Evolutionary conservation across 2,888 invertebrate species (phyloP), one percentile per base, ranked within the genome.

Genomic region (Lithophane ornitopus): DNA sequence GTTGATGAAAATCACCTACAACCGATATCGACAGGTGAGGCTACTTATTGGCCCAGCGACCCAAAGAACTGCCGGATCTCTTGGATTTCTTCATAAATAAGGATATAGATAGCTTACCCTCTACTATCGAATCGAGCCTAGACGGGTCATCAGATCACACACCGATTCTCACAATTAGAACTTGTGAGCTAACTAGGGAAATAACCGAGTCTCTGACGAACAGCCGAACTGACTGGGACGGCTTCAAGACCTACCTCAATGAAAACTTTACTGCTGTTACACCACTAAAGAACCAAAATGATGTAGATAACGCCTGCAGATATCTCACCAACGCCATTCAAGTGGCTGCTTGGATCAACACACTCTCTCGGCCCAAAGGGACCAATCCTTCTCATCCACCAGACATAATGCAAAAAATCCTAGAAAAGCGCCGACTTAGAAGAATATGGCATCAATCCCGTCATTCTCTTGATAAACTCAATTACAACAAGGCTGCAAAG

Each of bases 1-100:
- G 19, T 34, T 34, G 46, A 34, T 34, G 59, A 61, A 11, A 46
- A 46, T 12, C 46, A 71, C 4, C 12, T 61, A 3, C n/a, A 59
- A 70, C 59, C 34, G 9, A 59, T 70, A 44, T 49, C 59, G 46
- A 16, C 58, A 16, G 70, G 59, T 16, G 46, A 59, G 41, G 16
- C 46, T 16, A 70, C 46, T 6, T 61, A 58, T 34, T 59, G 61
- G 49, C 70, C 61, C n/a, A 46, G n/a, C 2, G n/a, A 61, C n/a
- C n/a, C 34, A 28, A 70, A 59, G 6, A 59, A 70, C 14, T 58
- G 11, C 58, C 58, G 16, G 67, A 56, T 14, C n/a, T 56, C 16
- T 19, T 67, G 12, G 14, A 56, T 7, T 56, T 39, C 61, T 59
- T 16, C 58, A 34, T 52, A 34, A 67, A 9, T 52, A 67, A 44